Base-by-base conservation (phyloP, 1,140 invertebrate species). In the Pseudomyrmex sp. region DNA sequence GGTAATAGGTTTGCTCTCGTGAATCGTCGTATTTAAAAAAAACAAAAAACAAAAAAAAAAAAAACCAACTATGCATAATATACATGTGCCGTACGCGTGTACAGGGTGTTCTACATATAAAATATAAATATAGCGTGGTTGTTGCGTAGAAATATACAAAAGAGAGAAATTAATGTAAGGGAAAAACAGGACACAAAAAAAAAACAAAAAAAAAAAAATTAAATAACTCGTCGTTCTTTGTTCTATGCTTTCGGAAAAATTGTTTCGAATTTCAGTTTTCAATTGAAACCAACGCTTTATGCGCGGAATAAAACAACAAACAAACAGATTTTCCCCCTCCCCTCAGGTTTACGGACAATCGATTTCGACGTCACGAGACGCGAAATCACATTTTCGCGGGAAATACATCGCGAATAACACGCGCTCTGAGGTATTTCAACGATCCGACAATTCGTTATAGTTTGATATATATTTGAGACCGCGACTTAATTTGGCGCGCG, bases 41-140 rank as follows among this genome's bases (percentile, higher is more conserved):
- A 35, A 0, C 7, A 35, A 35, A 35, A 35, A 35, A 35, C 1
- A 63, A 26, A 26, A 26, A 26, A 26, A 26, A 26, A 35, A 35
- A 35, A 35, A 35, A 3, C 26, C 5, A 35, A 35, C 26, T 50
- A 44, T 65, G 35, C 50, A 58, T 62, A 56, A 23, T 20, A 52
- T 74, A 69, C 52, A 68, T 66, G 13, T 77, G 75, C 52, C 75
- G 26, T 56, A 35, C 35, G 35, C 35, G 66, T 69, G 35, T 69
- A 79, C 75, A 70, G 76, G 65, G 54, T 79, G 76, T 70, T 23
- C 35, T 69, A 70, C 56, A 23, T 70, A 44, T 35, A 35, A 35
- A 35, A 35, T 35, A 35, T 35, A 35, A 35, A 5, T 35, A 35
- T 35, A 35, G 35, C 35, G 35, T 35, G 35, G 5, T 35, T 35